A percentile compares a stretch with the other conserved stretches of the same genome.
Evolutionary conservation across 2,797 vertebrate genomes (phyloP).

Genomic region (Thaleichthys pacificus): DNA sequence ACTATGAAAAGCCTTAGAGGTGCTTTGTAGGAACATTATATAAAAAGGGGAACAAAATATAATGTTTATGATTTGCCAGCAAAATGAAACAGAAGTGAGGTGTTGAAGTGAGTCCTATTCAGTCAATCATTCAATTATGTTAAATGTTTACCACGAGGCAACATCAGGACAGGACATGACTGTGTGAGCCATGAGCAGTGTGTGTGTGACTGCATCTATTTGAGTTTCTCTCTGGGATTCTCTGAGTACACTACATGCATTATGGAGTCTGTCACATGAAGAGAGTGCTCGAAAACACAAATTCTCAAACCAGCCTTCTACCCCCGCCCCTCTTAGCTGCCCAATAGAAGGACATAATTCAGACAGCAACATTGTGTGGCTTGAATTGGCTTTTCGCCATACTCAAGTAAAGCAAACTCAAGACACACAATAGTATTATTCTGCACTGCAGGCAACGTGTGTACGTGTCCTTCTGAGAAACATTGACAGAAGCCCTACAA

Average conservation of each 20-base stretch:
- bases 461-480: background rate
- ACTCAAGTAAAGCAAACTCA: too few relatives aligned
- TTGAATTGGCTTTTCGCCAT: too few relatives aligned
- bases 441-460: too few relatives aligned
- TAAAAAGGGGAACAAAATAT: background rate
- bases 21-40: background rate
- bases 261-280: conserved; percentile 15
- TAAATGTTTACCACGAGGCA: conserved; percentile 29
- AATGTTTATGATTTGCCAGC: conserved; percentile 1
- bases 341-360: background rate
- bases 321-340: background rate
- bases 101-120: background rate
- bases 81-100: conserved; percentile 1
- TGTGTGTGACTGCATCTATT: background rate
- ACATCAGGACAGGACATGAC: conserved; percentile 48
- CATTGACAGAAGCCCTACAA: background rate
- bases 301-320: conserved; percentile 1
- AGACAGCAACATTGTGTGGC: too few relatives aligned
- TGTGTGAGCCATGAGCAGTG: background rate
- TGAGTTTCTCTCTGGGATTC: conserved; percentile 36
- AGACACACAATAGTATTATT: too few relatives aligned
- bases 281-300: background rate
- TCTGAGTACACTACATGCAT: conserved; percentile 4
- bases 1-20: background rate
- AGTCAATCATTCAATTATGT: conserved; percentile 25